These are phyloP conservation scores for Crocidura indochinensis DNA, from an alignment of 2,797 vertebrate genomes.

Conservation along the genomic window DNA sequence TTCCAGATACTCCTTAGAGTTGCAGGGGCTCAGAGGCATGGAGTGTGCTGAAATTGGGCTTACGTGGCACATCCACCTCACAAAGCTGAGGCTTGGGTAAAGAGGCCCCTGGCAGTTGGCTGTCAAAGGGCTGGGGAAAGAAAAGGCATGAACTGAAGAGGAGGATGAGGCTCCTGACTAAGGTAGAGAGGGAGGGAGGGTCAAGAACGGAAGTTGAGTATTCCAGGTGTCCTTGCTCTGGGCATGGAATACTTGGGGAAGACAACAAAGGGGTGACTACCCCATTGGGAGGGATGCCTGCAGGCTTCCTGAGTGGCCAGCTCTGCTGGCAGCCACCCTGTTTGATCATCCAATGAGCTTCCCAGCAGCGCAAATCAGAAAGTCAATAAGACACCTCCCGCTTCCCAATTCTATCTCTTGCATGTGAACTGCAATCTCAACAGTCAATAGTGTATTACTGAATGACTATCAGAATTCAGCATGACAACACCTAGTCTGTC, in stretches of 20 bases:
- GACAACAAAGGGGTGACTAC: neutral
- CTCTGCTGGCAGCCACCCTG: slow-evolving; percentile 36
- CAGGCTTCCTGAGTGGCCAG: slow-evolving; percentile 37
- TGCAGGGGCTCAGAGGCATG: slow-evolving; percentile 72
- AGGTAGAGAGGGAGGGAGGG: neutral
- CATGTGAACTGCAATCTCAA: slow-evolving; percentile 69
- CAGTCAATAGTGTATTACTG: slow-evolving; percentile 71
- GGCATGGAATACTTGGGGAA: accelerated
- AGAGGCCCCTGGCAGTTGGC: slow-evolving; percentile 71
- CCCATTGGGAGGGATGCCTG: neutral
- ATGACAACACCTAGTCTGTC: neutral
- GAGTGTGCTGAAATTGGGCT: slow-evolving; percentile 58
- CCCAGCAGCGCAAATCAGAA: slow-evolving; percentile 81
- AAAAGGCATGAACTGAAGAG: neutral
- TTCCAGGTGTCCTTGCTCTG: neutral
- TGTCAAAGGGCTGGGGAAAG: neutral
- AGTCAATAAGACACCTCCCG: slow-evolving; percentile 77
- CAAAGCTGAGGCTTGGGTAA: slow-evolving; percentile 73
- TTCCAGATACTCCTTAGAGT: slow-evolving; percentile 69
- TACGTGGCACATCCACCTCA: slow-evolving; percentile 68
- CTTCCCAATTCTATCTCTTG: slow-evolving; percentile 81
- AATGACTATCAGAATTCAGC: slow-evolving; percentile 73
- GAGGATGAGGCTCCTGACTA: neutral
- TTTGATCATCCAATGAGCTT: slow-evolving; percentile 63
- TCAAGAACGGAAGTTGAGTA: accelerated